These are phyloP conservation scores for Anneissia japonica DNA, from an alignment of 35 echinoderm and acorn worm genomes.

Conservation along the genomic window DNA sequence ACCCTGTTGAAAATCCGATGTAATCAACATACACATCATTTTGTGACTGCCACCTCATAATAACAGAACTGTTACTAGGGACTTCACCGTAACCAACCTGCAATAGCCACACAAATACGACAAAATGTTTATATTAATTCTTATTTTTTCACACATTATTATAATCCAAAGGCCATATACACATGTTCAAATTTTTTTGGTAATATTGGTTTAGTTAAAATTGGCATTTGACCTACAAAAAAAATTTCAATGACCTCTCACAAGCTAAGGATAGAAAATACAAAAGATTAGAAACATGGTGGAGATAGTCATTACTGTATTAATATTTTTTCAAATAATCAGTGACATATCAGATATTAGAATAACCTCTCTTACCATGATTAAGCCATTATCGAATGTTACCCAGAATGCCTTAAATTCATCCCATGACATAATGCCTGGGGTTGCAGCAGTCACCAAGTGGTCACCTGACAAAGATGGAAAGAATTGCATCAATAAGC, in stretches of 20 bases:
- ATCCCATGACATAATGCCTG: slow-evolving; percentile 67
- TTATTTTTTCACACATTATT: too few relatives aligned
- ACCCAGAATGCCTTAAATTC: slow-evolving; percentile 99
- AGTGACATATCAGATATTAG: too few relatives aligned
- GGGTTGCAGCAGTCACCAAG: slow-evolving; percentile 32
- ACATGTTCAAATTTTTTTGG: too few relatives aligned
- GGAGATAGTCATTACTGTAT: too few relatives aligned
- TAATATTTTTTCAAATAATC: too few relatives aligned
- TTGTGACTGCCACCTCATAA: slow-evolving; percentile 56
- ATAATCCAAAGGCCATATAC: too few relatives aligned
- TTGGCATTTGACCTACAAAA: too few relatives aligned
- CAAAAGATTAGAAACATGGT: too few relatives aligned
- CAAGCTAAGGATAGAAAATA: too few relatives aligned
- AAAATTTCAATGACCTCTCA: too few relatives aligned
- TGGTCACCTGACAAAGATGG: slow-evolving; percentile 40
- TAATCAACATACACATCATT: slow-evolving; percentile 40
- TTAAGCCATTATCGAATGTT: slow-evolving; percentile 59
- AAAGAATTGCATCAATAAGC: background rate
- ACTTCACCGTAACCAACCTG: slow-evolving; percentile 83
- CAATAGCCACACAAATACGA: background rate
- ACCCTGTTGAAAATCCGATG: slow-evolving; percentile 86
- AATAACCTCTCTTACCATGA: slow-evolving; percentile 75
- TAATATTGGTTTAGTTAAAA: too few relatives aligned
- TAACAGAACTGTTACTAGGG: slow-evolving; percentile 62
- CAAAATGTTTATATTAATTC: too few relatives aligned